Percentiles rank a stretch among this genome's conserved stretches.
phyloP scores from a whole-genome alignment of 2,113 vertebrate species.

The Haplotaxodon microlepis region DNA sequence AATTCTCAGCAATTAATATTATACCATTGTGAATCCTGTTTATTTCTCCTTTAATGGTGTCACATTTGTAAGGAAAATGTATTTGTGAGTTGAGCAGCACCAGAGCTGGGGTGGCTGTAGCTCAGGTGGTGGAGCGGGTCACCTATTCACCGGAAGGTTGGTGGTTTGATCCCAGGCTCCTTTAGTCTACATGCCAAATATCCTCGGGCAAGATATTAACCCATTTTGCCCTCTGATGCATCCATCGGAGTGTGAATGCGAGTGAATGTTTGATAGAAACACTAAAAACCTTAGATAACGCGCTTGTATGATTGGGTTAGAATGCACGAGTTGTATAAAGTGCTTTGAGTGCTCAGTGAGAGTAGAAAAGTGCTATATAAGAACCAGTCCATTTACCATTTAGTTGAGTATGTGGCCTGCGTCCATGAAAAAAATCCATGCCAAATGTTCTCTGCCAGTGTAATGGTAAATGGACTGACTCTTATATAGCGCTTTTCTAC shows the following conservation, averaged over 20 bases:
- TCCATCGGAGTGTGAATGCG: background rate
- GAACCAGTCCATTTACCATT: background rate
- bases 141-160: rapidly evolving
- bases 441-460: background rate
- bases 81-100: background rate
- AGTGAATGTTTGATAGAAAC: background rate
- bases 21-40: background rate
- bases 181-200: background rate
- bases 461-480: background rate
- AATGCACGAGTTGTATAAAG: background rate
- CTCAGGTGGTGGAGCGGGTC: background rate
- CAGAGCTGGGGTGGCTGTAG: rapidly evolving
- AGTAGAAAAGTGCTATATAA: background rate
- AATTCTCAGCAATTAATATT: background rate
- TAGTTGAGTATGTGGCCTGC: rapidly evolving
- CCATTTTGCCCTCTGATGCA: background rate
- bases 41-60: background rate
- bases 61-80: background rate
- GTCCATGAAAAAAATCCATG: background rate
- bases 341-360: background rate
- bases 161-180: background rate
- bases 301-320: background rate
- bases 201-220: background rate
- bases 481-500: rapidly evolving
- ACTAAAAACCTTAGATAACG: background rate